These are phyloP conservation scores for Drosophila pachea DNA, from an alignment of 1,140 invertebrate species.

Conservation along the genomic window DNA sequence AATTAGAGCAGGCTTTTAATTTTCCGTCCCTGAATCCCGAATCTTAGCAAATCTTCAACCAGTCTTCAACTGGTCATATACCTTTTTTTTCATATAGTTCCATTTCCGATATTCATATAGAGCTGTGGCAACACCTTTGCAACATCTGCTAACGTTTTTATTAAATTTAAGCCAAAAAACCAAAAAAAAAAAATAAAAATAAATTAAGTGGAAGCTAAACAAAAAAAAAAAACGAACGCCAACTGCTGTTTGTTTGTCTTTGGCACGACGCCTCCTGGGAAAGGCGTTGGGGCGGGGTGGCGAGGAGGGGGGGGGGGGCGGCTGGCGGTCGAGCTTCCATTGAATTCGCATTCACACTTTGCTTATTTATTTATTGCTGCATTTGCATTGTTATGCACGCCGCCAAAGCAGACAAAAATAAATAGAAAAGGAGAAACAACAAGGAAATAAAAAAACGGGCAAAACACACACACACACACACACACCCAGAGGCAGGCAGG, in stretches of 20 bases:
- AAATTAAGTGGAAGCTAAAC: not conserved
- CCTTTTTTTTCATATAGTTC: too few relatives aligned
- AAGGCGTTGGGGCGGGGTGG: too few relatives aligned
- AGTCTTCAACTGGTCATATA: too few relatives aligned
- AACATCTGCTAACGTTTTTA: too few relatives aligned
- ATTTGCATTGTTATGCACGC: conserved; percentile 71
- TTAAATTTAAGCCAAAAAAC: too few relatives aligned
- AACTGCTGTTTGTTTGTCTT: conserved; percentile 7
- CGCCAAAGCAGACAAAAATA: conserved; percentile 64
- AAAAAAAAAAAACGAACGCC: not conserved
- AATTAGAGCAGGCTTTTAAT: too few relatives aligned
- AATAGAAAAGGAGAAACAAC: conserved; percentile 9
- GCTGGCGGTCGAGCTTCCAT: conserved; percentile 32
- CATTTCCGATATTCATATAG: too few relatives aligned
- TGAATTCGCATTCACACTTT: conserved; percentile 69
- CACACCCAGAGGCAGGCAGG: too few relatives aligned
- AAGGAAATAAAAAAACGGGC: conserved; percentile 28
- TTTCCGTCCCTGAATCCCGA: too few relatives aligned
- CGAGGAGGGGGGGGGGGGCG: not conserved
- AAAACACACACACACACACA: conserved; percentile 8
- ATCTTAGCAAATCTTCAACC: too few relatives aligned
- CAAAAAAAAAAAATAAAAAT: not conserved
- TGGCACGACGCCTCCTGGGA: not conserved
- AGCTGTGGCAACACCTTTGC: too few relatives aligned
- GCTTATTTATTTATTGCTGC: conserved; percentile 73